A percentile compares a stretch with the other conserved stretches of the same genome.
Conservation (phyloP, 2,888 invertebrate genomes). For the Cordilura impudica region DNA sequence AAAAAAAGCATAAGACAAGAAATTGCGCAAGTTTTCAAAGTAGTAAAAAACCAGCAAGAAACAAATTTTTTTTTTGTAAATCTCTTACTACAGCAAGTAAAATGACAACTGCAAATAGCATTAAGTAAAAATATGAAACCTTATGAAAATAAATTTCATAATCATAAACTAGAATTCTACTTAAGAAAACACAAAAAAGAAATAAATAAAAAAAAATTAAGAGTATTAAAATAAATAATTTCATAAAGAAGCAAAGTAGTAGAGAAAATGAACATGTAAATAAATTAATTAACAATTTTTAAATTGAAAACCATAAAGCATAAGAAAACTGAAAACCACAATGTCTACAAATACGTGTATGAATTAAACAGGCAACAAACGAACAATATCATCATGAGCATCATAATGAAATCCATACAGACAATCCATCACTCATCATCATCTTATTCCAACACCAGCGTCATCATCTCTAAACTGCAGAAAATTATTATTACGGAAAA, state of each 20-base stretch:
- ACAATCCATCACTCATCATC: slow-evolving; percentile 25
- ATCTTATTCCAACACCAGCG: slow-evolving; percentile 21
- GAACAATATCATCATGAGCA: slow-evolving; percentile 1
- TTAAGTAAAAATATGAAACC: slow-evolving; percentile 24
- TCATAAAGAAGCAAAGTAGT: not conserved
- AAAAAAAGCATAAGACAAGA: slow-evolving; percentile 35
- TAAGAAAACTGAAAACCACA: not conserved
- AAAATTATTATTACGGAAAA: slow-evolving; percentile 58
- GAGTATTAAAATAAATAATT: not conserved
- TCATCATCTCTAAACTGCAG: not conserved
- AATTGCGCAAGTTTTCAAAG: slow-evolving; percentile 45
- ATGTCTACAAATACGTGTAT: too few species aligned
- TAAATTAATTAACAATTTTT: slow-evolving; percentile 16
- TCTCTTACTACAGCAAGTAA: slow-evolving; percentile 16
- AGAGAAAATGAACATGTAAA: slow-evolving; percentile 25
- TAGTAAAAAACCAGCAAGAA: not conserved
- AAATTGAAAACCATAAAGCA: too few species aligned
- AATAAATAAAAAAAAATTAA: not conserved
- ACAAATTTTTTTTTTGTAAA: not conserved
- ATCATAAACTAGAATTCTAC: slow-evolving; percentile 51
- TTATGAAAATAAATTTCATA: slow-evolving; percentile 42
- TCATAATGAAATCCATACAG: not conserved
- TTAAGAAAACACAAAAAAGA: slow-evolving; percentile 15
- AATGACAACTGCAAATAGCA: slow-evolving; percentile 45
- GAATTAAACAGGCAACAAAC: too few species aligned